Evolutionary conservation across 2,888 invertebrate species (phyloP), one percentile per base, ranked within the genome.

Genomic region (Mythimna vitellina): DNA sequence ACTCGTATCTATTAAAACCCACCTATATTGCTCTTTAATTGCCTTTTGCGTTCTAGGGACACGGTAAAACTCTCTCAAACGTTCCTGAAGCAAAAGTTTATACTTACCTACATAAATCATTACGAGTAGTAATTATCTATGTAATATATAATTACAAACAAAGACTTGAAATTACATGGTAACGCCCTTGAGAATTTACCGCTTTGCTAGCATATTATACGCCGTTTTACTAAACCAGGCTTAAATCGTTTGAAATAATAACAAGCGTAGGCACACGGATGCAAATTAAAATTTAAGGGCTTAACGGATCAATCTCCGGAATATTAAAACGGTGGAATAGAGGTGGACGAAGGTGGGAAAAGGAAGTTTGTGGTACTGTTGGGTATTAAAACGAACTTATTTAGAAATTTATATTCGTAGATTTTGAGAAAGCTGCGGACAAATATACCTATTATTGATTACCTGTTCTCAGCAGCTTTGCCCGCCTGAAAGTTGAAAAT

Each of bases 301-400:
- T 83, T 80, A 86, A 80, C 84, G 87, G 89, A 89, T 91, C 90
- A 91, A 91, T 91, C 90, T 90, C 86, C 86, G 89, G 88, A 76
- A 85, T 89, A 90, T 89, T 89, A 88, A 87, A 86, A 82, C 83
- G 84, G 83, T 89, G 88, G 86, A 80, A 81, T 78, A 80, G 78
- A 69, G 66, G 64, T 62, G 42, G 49, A 65, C 25, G n/a, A 58
- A 56, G 29, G 29, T 56, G 57, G 57, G 32, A 22, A 51, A 25
- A 69, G 76, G 81, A 82, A 81, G 78, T 80, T 81, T 80, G 82
- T 78, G 76, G 68, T 71, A 17, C 53, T 35, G 65, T 70, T 67
- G 69, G 71, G 79, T 67, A 69, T 76, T 70, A 64, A 35, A 60
- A 65, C 38, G 17, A 64, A 0, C 29, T 71, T 70, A 42, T 69